Evolutionary conservation across 30 jellyfish, hydroid and myxozoan species (phyloP).

Genomic region (Hydractinia echinata): DNA sequence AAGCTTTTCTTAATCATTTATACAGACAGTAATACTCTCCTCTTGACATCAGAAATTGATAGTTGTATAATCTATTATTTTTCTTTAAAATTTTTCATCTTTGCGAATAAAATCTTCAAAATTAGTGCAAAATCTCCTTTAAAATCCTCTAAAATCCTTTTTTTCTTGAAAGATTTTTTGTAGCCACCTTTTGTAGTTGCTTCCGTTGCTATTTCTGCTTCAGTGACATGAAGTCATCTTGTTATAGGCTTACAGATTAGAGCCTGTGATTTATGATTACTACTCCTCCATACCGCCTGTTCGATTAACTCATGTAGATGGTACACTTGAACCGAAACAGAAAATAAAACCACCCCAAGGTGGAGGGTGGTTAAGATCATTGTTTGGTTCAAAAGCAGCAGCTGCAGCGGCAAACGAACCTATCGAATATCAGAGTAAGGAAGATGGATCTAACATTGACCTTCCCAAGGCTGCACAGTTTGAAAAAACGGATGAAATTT

Average conservation of each 20-base stretch:
- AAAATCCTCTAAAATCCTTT: no score
- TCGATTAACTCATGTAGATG: constrained; percentile 42
- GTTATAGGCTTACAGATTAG: constrained; percentile 82
- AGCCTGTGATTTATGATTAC: constrained; percentile 80
- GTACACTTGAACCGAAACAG: constrained; percentile 16
- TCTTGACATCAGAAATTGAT: no score
- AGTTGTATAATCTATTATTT: no score
- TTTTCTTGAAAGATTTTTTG: no score
- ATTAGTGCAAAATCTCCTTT: no score
- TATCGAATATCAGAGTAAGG: constrained; percentile 4
- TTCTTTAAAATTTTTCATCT: no score
- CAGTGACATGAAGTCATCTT: neutral
- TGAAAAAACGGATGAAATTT: constrained; percentile 50
- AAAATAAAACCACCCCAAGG: constrained; percentile 31
- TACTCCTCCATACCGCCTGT: constrained; percentile 81
- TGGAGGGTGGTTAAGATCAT: constrained; percentile 55
- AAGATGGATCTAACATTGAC: constrained; percentile 7
- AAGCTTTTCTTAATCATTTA: no score
- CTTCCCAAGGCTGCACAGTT: constrained; percentile 45
- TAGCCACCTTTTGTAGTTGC: no score
- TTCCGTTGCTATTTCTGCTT: no score
- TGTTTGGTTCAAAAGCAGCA: constrained; percentile 15
- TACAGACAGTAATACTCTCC: no score
- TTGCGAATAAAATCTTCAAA: no score
- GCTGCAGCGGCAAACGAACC: constrained; percentile 20